These are phyloP conservation scores for Saguinus imperator DNA, from an alignment of 2,113 vertebrate species.

Conservation along the genomic window DNA sequence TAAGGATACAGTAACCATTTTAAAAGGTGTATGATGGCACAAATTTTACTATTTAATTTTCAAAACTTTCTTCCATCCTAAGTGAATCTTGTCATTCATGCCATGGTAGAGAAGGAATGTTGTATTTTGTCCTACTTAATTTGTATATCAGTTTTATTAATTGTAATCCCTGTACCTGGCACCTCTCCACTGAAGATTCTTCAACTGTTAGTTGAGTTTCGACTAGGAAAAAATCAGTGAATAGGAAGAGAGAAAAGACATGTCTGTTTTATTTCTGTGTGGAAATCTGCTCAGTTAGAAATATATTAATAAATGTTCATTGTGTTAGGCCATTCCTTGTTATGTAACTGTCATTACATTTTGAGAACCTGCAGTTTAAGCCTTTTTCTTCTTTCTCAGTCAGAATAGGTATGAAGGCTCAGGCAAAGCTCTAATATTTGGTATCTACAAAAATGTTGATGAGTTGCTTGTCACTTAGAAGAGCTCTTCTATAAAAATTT, in stretches of 20 bases:
- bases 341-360: slow-evolving; percentile 5
- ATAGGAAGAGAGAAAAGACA: neutral
- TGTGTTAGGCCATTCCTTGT: neutral
- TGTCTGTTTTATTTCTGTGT: neutral
- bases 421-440: neutral
- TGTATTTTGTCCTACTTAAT: neutral
- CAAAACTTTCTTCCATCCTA: neutral
- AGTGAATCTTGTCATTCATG: neutral
- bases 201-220: slow-evolving; percentile 36
- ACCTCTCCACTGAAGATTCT: neutral
- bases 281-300: neutral
- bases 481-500: neutral
- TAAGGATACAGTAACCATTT: neutral
- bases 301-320: neutral
- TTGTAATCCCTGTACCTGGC: neutral
- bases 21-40: neutral
- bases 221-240: neutral
- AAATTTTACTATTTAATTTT: slow-evolving; percentile 20
- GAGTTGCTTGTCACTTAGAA: neutral
- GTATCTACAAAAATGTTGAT: neutral
- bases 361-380: neutral
- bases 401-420: neutral
- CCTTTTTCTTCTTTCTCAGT: neutral
- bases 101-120: neutral
- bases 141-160: slow-evolving; percentile 16